Base-by-base conservation (phyloP, 2,888 invertebrate species). In the Saturnia japonica region DNA sequence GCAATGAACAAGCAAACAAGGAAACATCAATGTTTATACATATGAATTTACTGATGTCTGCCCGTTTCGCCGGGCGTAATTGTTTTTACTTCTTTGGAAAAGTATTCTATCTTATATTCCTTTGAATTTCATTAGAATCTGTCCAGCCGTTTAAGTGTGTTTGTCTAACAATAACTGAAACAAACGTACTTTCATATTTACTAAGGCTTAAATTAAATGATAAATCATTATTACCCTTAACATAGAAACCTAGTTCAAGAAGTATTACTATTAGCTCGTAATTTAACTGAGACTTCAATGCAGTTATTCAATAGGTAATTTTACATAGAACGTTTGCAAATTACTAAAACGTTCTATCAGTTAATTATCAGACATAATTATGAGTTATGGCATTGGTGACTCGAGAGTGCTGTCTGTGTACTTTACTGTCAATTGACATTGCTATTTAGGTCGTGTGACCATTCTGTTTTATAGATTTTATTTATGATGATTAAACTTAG, bases 391-490 rank as follows among this genome's bases (percentile, higher is more conserved):
- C 75, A 71, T 70, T 68, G 77, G 77, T 80, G 79, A 79, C 25
- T 60, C 57, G n/a, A 54, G 11, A 54, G 28, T 14, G 14, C 28
- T 34, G 34, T 54, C 9, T 60, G 14, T 14, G 57, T 60, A 60
- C 28, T 60, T 60, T 25, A 60, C 1, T 87, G 85, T 86, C 90
- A 90, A 90, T 87, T 89, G 88, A 80, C 77, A 28, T 77, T 85
- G 83, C 80, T 85, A 90, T 90, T 86, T 85, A 79, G 91, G 88
- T 82, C 90, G 84, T 72, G 76, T 68, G 79, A 66, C 69, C 34
- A 40, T 69, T 69, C 14, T 25, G 25, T 69, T 51, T 64, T 25
- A 64, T 47, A 51, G 64, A 51, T 66, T 64, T 45, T 69, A 62
- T 51, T 51, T 64, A 64, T 22, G 64, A n/a, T 47, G 14, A n/a